phyloP scores from a whole-genome alignment of 2,888 invertebrate species.

The Steinernema scapterisci region DNA sequence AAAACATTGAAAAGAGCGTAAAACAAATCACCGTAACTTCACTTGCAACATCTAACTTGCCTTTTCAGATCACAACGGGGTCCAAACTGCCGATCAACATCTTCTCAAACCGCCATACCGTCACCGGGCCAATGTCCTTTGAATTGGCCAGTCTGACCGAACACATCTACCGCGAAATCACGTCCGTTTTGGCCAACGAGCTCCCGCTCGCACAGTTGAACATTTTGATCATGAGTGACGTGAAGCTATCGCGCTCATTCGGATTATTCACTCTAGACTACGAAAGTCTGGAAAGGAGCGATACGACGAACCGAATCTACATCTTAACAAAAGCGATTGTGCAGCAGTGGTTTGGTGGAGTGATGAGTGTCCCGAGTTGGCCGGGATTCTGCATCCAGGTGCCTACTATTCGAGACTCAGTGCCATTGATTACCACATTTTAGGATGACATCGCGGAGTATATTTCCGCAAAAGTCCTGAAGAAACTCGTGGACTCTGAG shows the following conservation, averaged over 20 bases:
- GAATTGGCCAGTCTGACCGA: slow-evolving; percentile 41
- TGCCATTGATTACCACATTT: slow-evolving; percentile 18
- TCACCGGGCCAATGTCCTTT: not conserved
- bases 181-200: slow-evolving; percentile 5
- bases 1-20: not conserved
- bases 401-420: not conserved
- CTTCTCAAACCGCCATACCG: not conserved
- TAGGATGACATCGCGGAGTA: slow-evolving; percentile 49
- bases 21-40: too few relatives aligned
- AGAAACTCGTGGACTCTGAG: not conserved
- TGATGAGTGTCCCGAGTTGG: slow-evolving; percentile 35
- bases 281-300: slow-evolving; percentile 42
- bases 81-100: slow-evolving; percentile 3
- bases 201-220: slow-evolving; percentile 44
- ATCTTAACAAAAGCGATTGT: slow-evolving; percentile 44
- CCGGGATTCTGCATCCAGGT: slow-evolving; percentile 45
- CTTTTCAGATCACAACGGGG: not conserved
- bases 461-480: slow-evolving; percentile 43
- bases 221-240: slow-evolving; percentile 43
- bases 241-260: slow-evolving; percentile 45
- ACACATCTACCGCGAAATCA: slow-evolving; percentile 39
- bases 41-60: too few relatives aligned
- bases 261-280: slow-evolving; percentile 40
- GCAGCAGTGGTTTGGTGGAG: slow-evolving; percentile 49
- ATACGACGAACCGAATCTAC: slow-evolving; percentile 45